Evolutionary conservation across 2,797 vertebrate genomes (phyloP).

Genomic region (Poecilia picta): DNA sequence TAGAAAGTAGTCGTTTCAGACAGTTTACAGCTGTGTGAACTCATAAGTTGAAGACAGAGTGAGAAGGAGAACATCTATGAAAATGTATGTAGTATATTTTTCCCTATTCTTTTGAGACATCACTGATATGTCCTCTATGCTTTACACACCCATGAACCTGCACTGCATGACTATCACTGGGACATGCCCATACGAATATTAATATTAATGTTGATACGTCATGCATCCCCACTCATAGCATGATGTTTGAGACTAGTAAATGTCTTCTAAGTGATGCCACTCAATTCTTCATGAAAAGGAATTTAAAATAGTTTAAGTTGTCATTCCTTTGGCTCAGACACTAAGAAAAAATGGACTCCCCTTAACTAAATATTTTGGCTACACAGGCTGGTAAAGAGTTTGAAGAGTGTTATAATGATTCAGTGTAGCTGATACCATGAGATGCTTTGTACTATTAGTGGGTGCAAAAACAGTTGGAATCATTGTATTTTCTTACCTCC

Average conservation of each 20-base stretch:
- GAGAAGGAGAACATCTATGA: background rate
- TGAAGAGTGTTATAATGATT: background rate
- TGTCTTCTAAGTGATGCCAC: background rate
- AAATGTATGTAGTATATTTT: background rate
- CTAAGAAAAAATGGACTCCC: background rate
- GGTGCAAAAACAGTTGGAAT: background rate
- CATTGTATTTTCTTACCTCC: background rate
- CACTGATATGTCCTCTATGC: background rate
- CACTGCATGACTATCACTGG: background rate
- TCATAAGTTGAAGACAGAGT: background rate
- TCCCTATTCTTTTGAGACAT: background rate
- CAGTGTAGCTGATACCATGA: background rate
- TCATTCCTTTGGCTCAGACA: background rate
- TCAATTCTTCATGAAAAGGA: background rate
- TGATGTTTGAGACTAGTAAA: no score
- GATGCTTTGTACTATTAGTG: background rate
- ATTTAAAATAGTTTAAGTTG: background rate
- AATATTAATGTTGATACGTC: background rate
- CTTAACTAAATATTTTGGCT: background rate
- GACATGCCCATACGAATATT: background rate
- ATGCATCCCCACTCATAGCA: background rate
- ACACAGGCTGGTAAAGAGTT: background rate
- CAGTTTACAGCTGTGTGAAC: background rate
- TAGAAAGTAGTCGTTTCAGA: background rate
- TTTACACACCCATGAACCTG: background rate